phyloP scores from a whole-genome alignment of 2,888 invertebrate species.

The Parthenolecanium corni region DNA sequence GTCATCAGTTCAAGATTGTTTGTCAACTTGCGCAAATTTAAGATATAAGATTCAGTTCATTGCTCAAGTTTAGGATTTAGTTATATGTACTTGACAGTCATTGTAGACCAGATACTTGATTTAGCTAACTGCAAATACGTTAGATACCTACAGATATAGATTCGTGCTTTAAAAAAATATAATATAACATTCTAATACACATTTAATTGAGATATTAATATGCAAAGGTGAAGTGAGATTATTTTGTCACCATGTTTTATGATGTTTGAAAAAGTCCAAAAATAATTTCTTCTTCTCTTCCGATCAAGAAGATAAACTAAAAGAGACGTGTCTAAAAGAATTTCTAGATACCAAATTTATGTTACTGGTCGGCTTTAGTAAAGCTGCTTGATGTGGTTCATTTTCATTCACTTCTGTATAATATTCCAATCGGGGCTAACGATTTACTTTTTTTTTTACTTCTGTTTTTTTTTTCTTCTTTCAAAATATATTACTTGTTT shows the following conservation, averaged over 20 bases:
- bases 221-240: conserved; percentile 1
- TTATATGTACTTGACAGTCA: too few relatives aligned
- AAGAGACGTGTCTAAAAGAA: not conserved
- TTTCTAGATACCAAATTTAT: conserved; percentile 14
- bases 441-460: conserved; percentile 21
- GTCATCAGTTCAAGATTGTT: too few relatives aligned
- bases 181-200: too few relatives aligned
- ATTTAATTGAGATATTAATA: conserved; percentile 13
- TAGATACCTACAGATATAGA: too few relatives aligned
- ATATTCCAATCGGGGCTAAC: conserved; percentile 18
- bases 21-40: too few relatives aligned
- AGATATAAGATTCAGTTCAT: too few relatives aligned
- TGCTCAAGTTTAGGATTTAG: too few relatives aligned
- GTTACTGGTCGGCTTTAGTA: conserved; percentile 11
- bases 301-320: not conserved
- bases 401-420: conserved; percentile 18
- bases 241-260: conserved; percentile 1
- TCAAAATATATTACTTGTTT: conserved; percentile 23
- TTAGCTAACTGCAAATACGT: too few relatives aligned
- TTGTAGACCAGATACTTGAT: too few relatives aligned
- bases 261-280: not conserved
- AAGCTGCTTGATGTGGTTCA: not conserved
- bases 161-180: too few relatives aligned
- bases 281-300: too few relatives aligned
- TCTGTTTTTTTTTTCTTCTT: too few relatives aligned